Percentiles rank a stretch among this genome's conserved stretches.
Evolutionary conservation across 2,888 invertebrate species (phyloP).

Genomic region (Abscondita cerata): DNA sequence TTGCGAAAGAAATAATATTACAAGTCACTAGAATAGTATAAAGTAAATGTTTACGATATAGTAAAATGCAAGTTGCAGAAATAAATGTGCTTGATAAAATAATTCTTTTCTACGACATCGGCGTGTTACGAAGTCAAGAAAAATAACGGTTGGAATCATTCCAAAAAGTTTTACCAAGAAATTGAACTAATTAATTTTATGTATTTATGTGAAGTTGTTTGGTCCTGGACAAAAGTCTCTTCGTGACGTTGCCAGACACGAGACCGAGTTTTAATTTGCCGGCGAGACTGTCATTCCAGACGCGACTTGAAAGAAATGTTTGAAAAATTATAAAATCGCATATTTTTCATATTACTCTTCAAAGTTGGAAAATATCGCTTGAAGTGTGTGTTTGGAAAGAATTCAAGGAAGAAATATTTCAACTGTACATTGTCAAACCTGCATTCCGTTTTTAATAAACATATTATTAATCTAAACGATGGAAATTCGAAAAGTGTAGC

Average conservation of each 20-base stretch:
- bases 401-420: too few species aligned
- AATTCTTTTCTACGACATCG: conserved; percentile 13
- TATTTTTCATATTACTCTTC: too few species aligned
- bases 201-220: conserved; percentile 15
- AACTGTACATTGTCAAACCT: too few species aligned
- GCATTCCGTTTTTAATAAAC: too few species aligned
- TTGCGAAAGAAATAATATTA: conserved; percentile 1
- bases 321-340: too few species aligned
- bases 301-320: too few species aligned
- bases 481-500: too few species aligned
- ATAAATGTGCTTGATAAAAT: conserved; percentile 9
- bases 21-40: neutral
- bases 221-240: neutral
- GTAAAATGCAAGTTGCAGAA: neutral
- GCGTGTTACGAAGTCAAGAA: conserved; percentile 9
- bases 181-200: conserved; percentile 23
- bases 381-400: too few species aligned
- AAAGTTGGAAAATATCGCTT: too few species aligned
- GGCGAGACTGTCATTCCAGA: neutral
- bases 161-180: conserved; percentile 22
- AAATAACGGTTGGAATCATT: conserved; percentile 12
- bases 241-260: conserved; percentile 2
- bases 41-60: neutral
- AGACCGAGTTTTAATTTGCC: neutral
- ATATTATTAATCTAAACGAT: too few species aligned